Conservation (phyloP, 2,888 invertebrate genomes). For the Griposia aprilina region DNA sequence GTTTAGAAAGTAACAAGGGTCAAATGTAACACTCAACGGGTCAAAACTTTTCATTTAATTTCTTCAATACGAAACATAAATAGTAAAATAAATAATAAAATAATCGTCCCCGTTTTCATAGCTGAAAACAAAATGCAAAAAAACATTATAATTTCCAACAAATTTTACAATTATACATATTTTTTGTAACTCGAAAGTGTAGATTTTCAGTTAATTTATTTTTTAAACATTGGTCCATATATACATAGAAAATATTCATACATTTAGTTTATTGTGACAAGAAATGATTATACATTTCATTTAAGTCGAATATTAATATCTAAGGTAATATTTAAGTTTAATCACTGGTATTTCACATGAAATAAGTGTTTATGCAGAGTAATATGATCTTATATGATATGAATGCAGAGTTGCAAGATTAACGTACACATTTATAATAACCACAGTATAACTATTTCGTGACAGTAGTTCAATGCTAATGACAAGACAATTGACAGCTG, state of each 20-base stretch:
- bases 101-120: conserved; percentile 7
- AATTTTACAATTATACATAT: conserved; percentile 32
- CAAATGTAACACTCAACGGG: conserved; percentile 31
- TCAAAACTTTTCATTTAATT: conserved; percentile 21
- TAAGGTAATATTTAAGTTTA: conserved; percentile 39
- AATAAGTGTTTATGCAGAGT: conserved; percentile 13
- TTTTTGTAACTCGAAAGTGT: conserved; percentile 27
- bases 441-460: neutral
- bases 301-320: conserved; percentile 36
- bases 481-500: conserved; percentile 43
- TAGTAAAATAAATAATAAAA: conserved; percentile 35
- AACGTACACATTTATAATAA: conserved; percentile 15
- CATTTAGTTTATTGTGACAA: conserved; percentile 40
- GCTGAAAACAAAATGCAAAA: conserved; percentile 46
- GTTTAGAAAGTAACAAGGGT: neutral
- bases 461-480: conserved; percentile 23
- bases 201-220: conserved; percentile 10
- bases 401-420: conserved; percentile 7
- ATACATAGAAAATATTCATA: conserved; percentile 57
- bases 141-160: conserved; percentile 20
- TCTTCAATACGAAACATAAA: conserved; percentile 25
- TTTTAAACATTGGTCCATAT: conserved; percentile 57
- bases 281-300: conserved; percentile 38
- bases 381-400: conserved; percentile 34
- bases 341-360: conserved; percentile 26